Evolutionary conservation across 2,113 vertebrate genomes (phyloP), one percentile per base, ranked within the genome.

Genomic region (Chloroceryle aenea): DNA sequence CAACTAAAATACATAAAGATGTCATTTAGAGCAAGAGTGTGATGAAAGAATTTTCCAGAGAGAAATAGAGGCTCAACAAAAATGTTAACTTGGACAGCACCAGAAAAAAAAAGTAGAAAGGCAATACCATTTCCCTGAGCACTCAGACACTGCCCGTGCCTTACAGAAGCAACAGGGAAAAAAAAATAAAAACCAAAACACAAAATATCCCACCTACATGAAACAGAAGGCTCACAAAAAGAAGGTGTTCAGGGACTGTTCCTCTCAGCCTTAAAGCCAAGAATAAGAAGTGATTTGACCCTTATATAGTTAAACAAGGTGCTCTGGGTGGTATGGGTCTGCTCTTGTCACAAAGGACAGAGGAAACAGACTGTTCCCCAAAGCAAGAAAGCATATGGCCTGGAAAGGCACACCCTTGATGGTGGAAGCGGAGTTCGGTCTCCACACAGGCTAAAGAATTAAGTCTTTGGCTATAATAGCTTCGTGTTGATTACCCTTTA

Each of bases 321-420:
- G n/a, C 32, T 36, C 30, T 74, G 14, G 3, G 6, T 48, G 40
- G 58, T 17, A 20, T 25, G 16, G 5, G 43, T 53, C 36, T 75
- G 34, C 34, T 32, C 9, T 61, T 47, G 23, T 74, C 45, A 14
- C 1, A 2, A 0, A 59, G 48, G 14, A 36, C 52, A 88, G 40
- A 56, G n/a, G 48, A 72, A 83, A 73, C 1, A 0, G 4, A 4
- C n/a, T 25, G 16, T 14, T 69, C 16, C 61, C 10, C 10, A 21
- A 30, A 74, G 17, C 30, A 42, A 59, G 48, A 76, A 30, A 52
- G 21, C 1, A 0, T 3, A 13, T 0, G 2, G 34, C 29, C 52
- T 48, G 67, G 18, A 68, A 75, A 79, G 15, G 9, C 34, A 79
- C 17, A 47, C 12, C 15, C 15, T 5, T 40, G 36, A 40, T 3